These are phyloP conservation scores for Barypeithes pellucidus DNA, from an alignment of 2,888 invertebrate species.

Conservation along the genomic window DNA sequence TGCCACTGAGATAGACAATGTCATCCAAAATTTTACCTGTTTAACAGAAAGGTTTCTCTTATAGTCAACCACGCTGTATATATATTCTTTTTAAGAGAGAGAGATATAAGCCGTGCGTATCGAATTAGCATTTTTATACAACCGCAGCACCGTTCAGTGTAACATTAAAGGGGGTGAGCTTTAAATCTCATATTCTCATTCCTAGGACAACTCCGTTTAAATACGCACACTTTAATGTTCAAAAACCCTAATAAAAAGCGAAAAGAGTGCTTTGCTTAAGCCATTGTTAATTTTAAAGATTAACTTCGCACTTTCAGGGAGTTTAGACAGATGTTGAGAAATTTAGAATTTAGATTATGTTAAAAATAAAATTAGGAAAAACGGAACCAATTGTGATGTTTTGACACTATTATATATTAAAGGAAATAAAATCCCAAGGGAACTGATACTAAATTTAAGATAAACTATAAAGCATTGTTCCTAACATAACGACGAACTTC, in stretches of 20 bases:
- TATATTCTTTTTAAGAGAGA: neutral
- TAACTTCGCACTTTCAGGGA: slow-evolving; percentile 16
- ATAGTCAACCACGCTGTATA: neutral
- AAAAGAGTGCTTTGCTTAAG: slow-evolving; percentile 38
- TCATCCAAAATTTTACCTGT: too few relatives aligned
- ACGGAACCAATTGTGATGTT: too few relatives aligned
- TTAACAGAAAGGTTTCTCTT: neutral
- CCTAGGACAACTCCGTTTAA: slow-evolving; percentile 34
- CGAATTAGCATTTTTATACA: slow-evolving; percentile 48
- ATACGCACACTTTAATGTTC: slow-evolving; percentile 40
- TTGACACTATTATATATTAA: too few relatives aligned
- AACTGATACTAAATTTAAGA: too few relatives aligned
- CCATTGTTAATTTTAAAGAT: slow-evolving; percentile 41
- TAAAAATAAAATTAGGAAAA: too few relatives aligned
- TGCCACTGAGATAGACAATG: too few relatives aligned
- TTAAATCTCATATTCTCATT: slow-evolving; percentile 48
- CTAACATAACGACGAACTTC: neutral
- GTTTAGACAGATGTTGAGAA: neutral
- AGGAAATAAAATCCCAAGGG: too few relatives aligned
- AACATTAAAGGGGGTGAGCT: slow-evolving; percentile 30
- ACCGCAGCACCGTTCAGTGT: slow-evolving; percentile 36
- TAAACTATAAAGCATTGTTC: too few relatives aligned
- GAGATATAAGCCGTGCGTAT: slow-evolving; percentile 43
- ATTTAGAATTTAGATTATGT: too few relatives aligned
- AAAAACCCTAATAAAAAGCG: slow-evolving; percentile 40